Evolutionary conservation across 2,888 invertebrate species (phyloP).

Genomic region (Resseliella maxima): DNA sequence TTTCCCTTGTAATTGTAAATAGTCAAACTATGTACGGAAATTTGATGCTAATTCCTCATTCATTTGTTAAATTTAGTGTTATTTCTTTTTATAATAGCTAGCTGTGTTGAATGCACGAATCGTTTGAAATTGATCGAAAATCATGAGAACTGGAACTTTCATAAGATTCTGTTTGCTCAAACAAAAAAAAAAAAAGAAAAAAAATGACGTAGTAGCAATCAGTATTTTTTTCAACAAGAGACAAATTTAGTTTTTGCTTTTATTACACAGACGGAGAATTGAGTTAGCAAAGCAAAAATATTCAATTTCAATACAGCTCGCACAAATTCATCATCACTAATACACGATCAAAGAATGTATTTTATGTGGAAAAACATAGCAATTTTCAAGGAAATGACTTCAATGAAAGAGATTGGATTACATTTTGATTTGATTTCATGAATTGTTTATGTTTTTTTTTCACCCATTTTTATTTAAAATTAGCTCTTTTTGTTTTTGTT

Average conservation of each 20-base stretch:
- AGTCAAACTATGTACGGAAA: too few species aligned
- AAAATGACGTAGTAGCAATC: not conserved
- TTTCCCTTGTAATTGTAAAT: too few species aligned
- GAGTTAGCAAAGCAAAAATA: conserved; percentile 1
- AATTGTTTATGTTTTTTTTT: not conserved
- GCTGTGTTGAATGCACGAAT: too few species aligned
- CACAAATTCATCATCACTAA: not conserved
- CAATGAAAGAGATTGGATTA: not conserved
- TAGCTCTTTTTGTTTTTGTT: not conserved
- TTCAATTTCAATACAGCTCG: not conserved
- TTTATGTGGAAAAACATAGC: not conserved
- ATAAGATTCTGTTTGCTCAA: too few species aligned
- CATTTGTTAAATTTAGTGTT: too few species aligned
- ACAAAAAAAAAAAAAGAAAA: too few species aligned
- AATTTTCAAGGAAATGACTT: not conserved
- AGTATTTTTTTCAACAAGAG: too few species aligned
- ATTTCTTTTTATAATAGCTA: too few species aligned
- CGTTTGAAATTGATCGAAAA: too few species aligned
- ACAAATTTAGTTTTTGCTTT: not conserved
- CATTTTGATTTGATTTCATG: conserved; percentile 1
- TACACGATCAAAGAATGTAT: not conserved
- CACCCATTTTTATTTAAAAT: not conserved
- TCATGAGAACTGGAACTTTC: too few species aligned
- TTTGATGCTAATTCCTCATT: too few species aligned
- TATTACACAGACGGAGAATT: not conserved